phyloP scores from a whole-genome alignment of 1,140 invertebrate genomes.

The Penaeus vannamei region DNA sequence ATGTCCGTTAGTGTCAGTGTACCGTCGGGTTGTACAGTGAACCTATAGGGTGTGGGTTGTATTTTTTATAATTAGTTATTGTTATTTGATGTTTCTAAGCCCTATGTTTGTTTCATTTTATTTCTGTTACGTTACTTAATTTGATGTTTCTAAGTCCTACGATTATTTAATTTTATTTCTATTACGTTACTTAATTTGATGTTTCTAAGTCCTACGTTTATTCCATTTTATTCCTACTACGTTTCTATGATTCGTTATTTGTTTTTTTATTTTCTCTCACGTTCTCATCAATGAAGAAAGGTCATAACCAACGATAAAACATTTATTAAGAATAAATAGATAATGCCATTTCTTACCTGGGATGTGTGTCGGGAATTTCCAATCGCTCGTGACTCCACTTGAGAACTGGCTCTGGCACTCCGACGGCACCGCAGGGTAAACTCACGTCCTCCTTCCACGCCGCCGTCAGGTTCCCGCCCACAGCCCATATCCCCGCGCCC shows the following conservation, averaged over 20 bases:
- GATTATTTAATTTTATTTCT: no score
- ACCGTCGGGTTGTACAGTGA: slow-evolving; percentile 77
- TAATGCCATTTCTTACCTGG: neutral
- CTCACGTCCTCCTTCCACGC: slow-evolving; percentile 76
- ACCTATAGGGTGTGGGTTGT: slow-evolving; percentile 5
- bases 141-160: no score
- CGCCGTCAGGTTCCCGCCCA: slow-evolving; percentile 72
- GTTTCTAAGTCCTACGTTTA: no score
- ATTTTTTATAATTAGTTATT: neutral
- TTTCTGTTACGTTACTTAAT: no score
- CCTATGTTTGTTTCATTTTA: no score
- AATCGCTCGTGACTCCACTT: slow-evolving; percentile 50
- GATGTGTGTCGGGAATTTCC: slow-evolving; percentile 28
- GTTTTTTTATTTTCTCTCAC: no score
- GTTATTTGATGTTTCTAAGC: no score
- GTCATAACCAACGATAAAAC: neutral
- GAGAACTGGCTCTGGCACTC: slow-evolving; percentile 72
- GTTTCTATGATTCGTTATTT: neutral
- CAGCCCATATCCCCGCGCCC: slow-evolving; percentile 58
- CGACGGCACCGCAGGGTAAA: slow-evolving; percentile 77
- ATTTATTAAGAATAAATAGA: neutral
- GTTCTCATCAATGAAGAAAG: no score
- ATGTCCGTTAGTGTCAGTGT: slow-evolving; percentile 78
- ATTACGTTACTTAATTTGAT: no score
- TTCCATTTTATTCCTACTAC: no score